A percentile compares a stretch with the other conserved stretches of the same genome.
Conservation (phyloP, 64 coral and sea anemone genomes). For the Pocillopora damicornis region DNA sequence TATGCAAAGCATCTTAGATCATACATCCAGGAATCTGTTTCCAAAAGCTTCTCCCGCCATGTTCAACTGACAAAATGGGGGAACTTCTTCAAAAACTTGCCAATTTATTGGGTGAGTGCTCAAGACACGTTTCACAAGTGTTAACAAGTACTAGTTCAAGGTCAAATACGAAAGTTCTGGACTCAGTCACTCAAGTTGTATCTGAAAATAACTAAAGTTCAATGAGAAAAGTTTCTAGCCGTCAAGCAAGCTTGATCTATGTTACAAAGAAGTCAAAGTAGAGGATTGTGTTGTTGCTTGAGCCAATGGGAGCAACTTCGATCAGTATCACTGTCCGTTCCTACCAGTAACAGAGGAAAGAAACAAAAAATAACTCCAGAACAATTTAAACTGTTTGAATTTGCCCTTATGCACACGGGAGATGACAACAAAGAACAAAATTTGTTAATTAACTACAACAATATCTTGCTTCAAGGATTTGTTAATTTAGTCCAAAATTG, state of each 20-base stretch:
- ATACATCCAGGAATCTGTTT: not conserved
- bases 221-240: not conserved
- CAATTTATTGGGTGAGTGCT: not conserved
- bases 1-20: not conserved
- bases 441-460: slow-evolving; percentile 29
- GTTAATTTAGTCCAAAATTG: slow-evolving; percentile 43
- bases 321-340: slow-evolving; percentile 9
- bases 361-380: not conserved
- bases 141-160: not conserved
- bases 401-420: not conserved
- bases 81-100: not conserved
- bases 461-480: slow-evolving; percentile 24
- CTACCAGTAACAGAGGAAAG: slow-evolving; percentile 6
- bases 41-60: not conserved
- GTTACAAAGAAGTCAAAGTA: not conserved
- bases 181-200: not conserved
- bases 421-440: slow-evolving; percentile 11
- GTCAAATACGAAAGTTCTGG: not conserved
- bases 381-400: slow-evolving; percentile 22
- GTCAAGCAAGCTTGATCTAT: not conserved
- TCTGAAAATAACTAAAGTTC: slow-evolving; percentile 1
- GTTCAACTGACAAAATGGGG: not conserved
- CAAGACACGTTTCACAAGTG: not conserved
- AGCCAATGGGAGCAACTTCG: slow-evolving; percentile 29
- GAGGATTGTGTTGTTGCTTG: slow-evolving; percentile 25